These are phyloP conservation scores for Gopherus evgoodei DNA, from an alignment of 2,113 vertebrate species.

Conservation along the genomic window DNA sequence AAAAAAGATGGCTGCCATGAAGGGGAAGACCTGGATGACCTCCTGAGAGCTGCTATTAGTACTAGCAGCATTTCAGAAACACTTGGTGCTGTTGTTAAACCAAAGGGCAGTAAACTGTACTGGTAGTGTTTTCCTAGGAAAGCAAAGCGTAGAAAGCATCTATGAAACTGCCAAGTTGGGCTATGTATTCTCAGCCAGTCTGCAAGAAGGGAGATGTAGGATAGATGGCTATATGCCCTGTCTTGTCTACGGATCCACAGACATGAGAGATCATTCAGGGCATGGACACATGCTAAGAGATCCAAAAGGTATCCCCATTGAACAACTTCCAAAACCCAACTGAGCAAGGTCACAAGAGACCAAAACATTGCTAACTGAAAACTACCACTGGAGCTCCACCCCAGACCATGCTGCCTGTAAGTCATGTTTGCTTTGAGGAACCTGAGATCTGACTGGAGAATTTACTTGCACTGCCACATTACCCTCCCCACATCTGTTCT, in stretches of 20 bases:
- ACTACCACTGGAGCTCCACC: background rate
- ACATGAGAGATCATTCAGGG: background rate
- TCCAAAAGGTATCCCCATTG: background rate
- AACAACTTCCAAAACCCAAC: background rate
- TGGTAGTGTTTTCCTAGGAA: background rate
- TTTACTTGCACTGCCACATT: background rate
- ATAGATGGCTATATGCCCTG: background rate
- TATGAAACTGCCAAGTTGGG: background rate
- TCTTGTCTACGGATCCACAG: background rate
- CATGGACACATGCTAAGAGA: background rate
- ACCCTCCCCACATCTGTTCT: background rate
- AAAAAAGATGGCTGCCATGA: background rate
- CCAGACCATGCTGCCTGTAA: background rate
- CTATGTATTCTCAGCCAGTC: background rate
- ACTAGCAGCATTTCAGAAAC: background rate
- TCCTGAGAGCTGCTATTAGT: background rate
- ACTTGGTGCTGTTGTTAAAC: background rate
- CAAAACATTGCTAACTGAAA: background rate
- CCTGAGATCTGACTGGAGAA: slow-evolving; percentile 22
- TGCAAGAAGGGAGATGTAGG: background rate
- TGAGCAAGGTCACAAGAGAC: background rate
- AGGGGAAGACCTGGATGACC: background rate
- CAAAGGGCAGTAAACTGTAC: background rate
- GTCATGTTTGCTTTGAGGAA: background rate
- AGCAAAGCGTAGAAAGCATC: background rate